These are phyloP conservation scores for Zoroaster sp. DNA, from an alignment of 53 echinoderm and acorn worm genomes.

Conservation along the genomic window DNA sequence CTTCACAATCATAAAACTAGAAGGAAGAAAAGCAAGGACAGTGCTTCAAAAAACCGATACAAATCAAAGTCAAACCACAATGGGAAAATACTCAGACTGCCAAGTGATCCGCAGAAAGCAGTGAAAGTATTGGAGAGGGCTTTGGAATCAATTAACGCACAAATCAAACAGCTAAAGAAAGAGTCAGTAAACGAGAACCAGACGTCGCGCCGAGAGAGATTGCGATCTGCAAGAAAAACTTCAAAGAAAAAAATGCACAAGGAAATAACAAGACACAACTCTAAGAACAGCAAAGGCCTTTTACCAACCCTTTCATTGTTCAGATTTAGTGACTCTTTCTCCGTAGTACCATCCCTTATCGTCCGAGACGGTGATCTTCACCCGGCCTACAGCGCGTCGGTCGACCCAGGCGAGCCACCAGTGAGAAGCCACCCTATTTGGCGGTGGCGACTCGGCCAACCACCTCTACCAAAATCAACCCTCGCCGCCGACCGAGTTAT, in stretches of 20 bases:
- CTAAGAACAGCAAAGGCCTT: not conserved
- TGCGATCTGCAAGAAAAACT: not conserved
- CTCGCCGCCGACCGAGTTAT: not conserved
- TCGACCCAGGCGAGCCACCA: conserved; percentile 53
- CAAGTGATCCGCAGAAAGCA: conserved; percentile 40
- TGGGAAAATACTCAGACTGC: conserved; percentile 16
- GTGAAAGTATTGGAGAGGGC: conserved; percentile 32
- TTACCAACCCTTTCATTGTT: conserved; percentile 18
- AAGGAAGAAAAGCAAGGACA: not conserved
- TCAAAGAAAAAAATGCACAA: not conserved
- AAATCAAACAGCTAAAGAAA: conserved; percentile 34
- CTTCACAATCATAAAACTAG: not conserved
- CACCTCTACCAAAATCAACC: conserved; percentile 65
- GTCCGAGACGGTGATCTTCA: conserved; percentile 75
- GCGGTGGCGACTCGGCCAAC: conserved; percentile 79
- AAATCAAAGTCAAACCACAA: not conserved
- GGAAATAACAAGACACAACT: not conserved
- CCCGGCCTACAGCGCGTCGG: conserved; percentile 73
- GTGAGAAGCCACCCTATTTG: conserved; percentile 79
- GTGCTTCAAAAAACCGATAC: not conserved
- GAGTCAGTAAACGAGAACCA: not conserved
- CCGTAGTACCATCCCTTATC: conserved; percentile 70
- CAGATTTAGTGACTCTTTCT: conserved; percentile 57
- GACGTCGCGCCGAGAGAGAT: not conserved
- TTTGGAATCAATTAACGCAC: conserved; percentile 33